Evolutionary conservation across 2,888 invertebrate genomes (phyloP).

Genomic region (Eueremaeus valkanovi): DNA sequence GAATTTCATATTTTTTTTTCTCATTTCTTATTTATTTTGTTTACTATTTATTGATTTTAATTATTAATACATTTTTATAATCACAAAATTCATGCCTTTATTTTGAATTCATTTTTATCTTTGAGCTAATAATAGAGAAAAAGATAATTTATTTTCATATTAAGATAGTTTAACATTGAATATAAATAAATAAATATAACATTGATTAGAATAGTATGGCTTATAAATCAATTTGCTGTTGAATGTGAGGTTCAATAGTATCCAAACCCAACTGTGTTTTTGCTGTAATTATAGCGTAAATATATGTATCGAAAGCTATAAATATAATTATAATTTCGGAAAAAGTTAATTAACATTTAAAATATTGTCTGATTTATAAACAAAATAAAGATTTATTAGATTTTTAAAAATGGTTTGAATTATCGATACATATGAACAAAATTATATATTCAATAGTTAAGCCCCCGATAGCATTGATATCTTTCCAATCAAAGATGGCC

Average conservation of each 20-base stretch:
- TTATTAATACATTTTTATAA: neutral
- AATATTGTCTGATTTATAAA: neutral
- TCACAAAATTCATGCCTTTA: neutral
- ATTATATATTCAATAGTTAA: too few relatives aligned
- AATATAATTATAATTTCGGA: neutral
- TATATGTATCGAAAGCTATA: neutral
- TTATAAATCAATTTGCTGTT: too few relatives aligned
- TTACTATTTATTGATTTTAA: constrained; percentile 15
- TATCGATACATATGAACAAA: neutral
- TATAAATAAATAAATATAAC: too few relatives aligned
- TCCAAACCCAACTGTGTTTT: too few relatives aligned
- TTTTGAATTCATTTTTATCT: neutral
- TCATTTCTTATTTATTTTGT: neutral
- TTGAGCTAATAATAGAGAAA: neutral
- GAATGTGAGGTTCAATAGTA: too few relatives aligned
- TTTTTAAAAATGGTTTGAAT: neutral
- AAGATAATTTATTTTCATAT: too few relatives aligned
- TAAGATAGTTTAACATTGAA: too few relatives aligned
- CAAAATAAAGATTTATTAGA: neutral
- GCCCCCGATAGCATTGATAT: neutral
- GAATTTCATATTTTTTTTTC: neutral
- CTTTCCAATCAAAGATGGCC: neutral
- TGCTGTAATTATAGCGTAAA: neutral
- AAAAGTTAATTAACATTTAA: neutral
- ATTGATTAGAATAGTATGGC: too few relatives aligned